A percentile compares a stretch with the other conserved stretches of the same genome.
Conservation (phyloP, 2,113 vertebrate species). For the Lepidothrix coronata region DNA sequence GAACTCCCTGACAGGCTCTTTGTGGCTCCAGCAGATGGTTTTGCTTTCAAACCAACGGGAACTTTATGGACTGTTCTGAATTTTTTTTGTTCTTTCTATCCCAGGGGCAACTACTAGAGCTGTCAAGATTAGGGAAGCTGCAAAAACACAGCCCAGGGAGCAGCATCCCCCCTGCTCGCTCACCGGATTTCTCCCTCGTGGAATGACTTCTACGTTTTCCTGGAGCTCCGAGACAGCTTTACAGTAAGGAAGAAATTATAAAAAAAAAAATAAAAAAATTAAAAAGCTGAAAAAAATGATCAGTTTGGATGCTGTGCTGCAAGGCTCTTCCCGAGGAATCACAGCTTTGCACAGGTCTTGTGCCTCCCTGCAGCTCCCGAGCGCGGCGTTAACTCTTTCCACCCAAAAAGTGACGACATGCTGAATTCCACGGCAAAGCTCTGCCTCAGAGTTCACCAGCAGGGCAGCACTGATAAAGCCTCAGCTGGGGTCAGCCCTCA, state of each 20-base stretch:
- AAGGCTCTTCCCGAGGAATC: neutral
- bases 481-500: slow-evolving; percentile 65
- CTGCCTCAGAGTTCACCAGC: slow-evolving; percentile 71
- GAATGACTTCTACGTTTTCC: neutral
- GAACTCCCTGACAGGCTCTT: slow-evolving; percentile 26
- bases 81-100: neutral
- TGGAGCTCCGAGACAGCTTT: neutral
- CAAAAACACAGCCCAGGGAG: neutral
- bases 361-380: neutral
- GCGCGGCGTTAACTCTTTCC: slow-evolving; percentile 27
- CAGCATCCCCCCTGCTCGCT: neutral
- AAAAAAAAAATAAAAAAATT: neutral
- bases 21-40: slow-evolving; percentile 50
- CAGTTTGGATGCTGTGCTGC: neutral
- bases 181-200: rapidly evolving
- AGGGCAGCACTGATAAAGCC: slow-evolving; percentile 75
- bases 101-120: neutral
- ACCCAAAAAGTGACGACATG: slow-evolving; percentile 66
- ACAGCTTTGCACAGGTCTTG: neutral
- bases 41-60: slow-evolving; percentile 39
- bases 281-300: neutral
- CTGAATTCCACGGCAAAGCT: slow-evolving; percentile 63
- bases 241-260: neutral
- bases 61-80: slow-evolving; percentile 38
- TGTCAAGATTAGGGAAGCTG: slow-evolving; percentile 5